phyloP scores from a whole-genome alignment of 2,888 invertebrate species.

The Scaptomyza caliginosa region DNA sequence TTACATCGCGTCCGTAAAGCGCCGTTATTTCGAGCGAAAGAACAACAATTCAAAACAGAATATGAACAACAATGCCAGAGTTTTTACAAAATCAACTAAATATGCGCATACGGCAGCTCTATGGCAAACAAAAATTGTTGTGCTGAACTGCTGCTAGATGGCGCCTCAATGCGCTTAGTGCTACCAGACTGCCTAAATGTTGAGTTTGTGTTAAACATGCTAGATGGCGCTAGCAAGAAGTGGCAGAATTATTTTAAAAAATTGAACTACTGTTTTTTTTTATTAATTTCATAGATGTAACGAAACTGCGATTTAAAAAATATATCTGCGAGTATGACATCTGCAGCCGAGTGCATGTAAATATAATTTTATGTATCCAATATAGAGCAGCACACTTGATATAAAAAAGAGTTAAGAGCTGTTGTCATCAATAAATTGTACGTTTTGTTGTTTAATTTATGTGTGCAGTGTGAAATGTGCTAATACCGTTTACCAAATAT shows the following conservation, averaged over 20 bases:
- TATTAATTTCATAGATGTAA: no score
- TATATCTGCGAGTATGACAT: no score
- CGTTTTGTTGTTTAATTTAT: conserved; percentile 18
- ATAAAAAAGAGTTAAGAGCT: no score
- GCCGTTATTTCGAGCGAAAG: conserved; percentile 52
- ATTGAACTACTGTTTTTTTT: no score
- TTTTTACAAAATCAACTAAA: neutral
- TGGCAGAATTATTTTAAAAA: neutral
- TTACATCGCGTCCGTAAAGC: conserved; percentile 50
- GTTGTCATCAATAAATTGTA: conserved; percentile 1
- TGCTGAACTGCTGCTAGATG: neutral
- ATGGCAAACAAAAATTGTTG: fast-evolving
- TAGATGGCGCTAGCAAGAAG: conserved; percentile 18
- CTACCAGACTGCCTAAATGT: conserved; percentile 1
- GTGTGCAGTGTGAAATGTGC: conserved; percentile 35
- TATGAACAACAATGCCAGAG: conserved; percentile 18
- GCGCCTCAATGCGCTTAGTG: neutral
- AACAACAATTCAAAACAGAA: conserved; percentile 59
- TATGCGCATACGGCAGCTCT: conserved; percentile 20
- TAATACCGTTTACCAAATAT: conserved; percentile 51
- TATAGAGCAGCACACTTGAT: no score
- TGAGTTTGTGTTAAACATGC: neutral
- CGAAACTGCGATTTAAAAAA: no score
- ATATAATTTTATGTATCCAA: no score
- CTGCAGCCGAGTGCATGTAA: no score